Conservation (phyloP, 2,113 vertebrate genomes). For the Regulus satrapa region DNA sequence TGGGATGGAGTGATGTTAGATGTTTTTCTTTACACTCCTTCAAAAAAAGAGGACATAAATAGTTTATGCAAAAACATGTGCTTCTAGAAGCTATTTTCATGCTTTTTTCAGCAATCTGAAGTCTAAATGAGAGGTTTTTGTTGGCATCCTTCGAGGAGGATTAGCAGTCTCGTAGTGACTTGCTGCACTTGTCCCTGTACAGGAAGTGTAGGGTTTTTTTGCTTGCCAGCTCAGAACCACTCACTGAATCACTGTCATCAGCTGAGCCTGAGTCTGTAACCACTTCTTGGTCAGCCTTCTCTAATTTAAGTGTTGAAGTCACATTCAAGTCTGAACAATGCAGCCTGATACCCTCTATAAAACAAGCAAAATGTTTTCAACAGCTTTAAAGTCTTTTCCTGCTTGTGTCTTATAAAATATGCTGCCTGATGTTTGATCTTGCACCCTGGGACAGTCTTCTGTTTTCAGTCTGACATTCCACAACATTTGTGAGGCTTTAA, state of each 20-base stretch:
- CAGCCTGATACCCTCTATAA: background rate
- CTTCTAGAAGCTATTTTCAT: conserved; percentile 31
- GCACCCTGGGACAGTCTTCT: background rate
- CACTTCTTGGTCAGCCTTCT: background rate
- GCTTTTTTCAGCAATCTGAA: background rate
- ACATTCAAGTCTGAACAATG: background rate
- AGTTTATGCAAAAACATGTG: background rate
- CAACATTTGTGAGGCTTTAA: background rate
- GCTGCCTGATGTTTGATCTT: conserved; percentile 12
- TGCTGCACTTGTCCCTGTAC: background rate
- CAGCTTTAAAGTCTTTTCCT: background rate
- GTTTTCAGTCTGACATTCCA: background rate
- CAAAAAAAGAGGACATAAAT: background rate
- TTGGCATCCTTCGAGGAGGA: background rate
- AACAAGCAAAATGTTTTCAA: background rate
- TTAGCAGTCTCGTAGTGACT: background rate
- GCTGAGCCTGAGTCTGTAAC: conserved; percentile 49
- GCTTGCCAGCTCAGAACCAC: conserved; percentile 45
- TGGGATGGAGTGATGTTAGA: background rate
- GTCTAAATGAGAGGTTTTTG: background rate
- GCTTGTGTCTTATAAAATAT: background rate
- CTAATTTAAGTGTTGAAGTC: conserved; percentile 5
- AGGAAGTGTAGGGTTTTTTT: conserved; percentile 37
- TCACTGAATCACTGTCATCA: conserved; percentile 56
- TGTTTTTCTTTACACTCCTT: background rate